Evolutionary conservation across 2,888 invertebrate genomes (phyloP).

Genomic region (Limnephilus auricula): DNA sequence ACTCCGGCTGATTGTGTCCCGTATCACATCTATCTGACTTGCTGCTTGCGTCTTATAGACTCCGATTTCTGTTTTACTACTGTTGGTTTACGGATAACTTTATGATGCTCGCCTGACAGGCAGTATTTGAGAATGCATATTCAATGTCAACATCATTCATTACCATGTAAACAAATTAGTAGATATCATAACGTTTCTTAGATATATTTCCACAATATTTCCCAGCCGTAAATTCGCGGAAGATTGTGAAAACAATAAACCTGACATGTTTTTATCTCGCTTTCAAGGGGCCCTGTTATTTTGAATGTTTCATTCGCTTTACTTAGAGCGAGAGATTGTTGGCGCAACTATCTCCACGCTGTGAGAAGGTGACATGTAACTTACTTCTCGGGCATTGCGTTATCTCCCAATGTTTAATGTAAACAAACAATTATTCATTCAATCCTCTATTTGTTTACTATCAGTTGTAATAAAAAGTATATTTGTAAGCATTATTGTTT

Average conservation of each 20-base stretch:
- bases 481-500: constrained; percentile 17
- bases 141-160: constrained; percentile 18
- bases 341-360: background rate
- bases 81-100: constrained; percentile 41
- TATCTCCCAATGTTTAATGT: constrained; percentile 29
- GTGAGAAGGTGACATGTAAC: constrained; percentile 13
- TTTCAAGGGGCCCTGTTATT: background rate
- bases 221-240: background rate
- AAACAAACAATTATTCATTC: constrained; percentile 15
- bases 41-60: constrained; percentile 36
- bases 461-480: background rate
- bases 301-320: background rate
- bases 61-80: constrained; percentile 12
- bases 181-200: background rate
- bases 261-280: background rate
- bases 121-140: constrained; percentile 28
- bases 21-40: constrained; percentile 7
- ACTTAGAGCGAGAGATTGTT: background rate
- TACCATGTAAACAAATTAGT: background rate
- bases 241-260: background rate
- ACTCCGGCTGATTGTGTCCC: constrained; percentile 46
- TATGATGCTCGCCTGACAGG: background rate
- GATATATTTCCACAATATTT: background rate
- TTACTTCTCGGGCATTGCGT: background rate
- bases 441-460: constrained; percentile 2